phyloP scores from a whole-genome alignment of 2,888 invertebrate genomes.

The Adela reaumurella region DNA sequence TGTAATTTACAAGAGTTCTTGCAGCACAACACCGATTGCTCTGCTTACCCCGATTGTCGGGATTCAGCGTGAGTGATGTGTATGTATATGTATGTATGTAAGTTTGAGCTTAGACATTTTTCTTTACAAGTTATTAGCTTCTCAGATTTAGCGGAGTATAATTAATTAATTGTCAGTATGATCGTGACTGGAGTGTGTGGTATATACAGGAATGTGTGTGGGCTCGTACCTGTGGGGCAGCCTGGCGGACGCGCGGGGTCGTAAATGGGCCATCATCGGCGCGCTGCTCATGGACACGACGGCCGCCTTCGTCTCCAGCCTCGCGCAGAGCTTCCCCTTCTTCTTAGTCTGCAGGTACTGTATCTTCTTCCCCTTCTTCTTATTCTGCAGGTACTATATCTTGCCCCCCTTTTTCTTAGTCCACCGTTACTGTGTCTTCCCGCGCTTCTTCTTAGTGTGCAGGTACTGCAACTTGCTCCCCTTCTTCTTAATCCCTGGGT shows the following conservation, averaged over 20 bases:
- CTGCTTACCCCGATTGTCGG: too few species aligned
- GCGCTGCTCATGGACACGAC: constrained; percentile 56
- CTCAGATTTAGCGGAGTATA: too few species aligned
- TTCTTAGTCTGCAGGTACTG: constrained; percentile 55
- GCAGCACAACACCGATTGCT: too few species aligned
- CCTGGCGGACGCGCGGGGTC: constrained; percentile 63
- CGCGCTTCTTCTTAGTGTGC: not conserved
- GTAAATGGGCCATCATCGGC: constrained; percentile 63
- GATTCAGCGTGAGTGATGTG: too few species aligned
- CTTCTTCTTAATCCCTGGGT: too few species aligned
- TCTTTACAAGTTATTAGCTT: too few species aligned
- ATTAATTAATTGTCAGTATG: too few species aligned
- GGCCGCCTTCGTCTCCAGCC: constrained; percentile 55
- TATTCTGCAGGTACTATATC: not conserved
- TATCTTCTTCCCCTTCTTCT: not conserved
- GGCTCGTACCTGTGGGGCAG: constrained; percentile 73
- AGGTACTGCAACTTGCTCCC: too few species aligned
- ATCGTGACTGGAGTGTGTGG: too few species aligned
- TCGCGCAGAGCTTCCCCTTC: constrained; percentile 52
- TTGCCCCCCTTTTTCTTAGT: not conserved
- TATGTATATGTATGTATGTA: too few species aligned
- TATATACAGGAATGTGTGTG: constrained; percentile 56
- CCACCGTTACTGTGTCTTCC: not conserved
- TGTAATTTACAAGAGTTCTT: too few species aligned
- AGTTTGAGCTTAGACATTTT: too few species aligned